Conservation (phyloP, 2,113 vertebrate species). For the Corynorhinus townsendii region DNA sequence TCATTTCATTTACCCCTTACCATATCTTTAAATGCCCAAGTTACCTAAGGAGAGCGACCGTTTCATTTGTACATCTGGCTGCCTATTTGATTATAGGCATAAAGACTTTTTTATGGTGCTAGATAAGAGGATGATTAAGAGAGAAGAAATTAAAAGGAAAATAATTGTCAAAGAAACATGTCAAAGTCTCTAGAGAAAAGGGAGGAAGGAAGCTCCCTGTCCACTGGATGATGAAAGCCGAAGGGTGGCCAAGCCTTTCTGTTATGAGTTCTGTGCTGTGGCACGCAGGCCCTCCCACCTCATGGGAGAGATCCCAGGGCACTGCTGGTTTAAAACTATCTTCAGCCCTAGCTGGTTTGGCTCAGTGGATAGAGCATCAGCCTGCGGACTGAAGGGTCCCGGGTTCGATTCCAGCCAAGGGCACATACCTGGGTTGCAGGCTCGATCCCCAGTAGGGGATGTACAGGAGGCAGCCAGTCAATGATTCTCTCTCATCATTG, state of each 20-base stretch:
- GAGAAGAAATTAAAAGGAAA: neutral
- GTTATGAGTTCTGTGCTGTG: neutral
- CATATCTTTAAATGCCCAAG: slow-evolving; percentile 26
- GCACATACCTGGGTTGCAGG: no score
- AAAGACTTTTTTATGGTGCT: slow-evolving; percentile 14
- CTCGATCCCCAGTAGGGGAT: no score
- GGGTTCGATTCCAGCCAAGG: no score
- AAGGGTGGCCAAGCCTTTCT: neutral
- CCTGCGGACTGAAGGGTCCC: no score
- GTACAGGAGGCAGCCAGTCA: no score
- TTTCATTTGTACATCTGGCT: neutral
- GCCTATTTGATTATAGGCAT: neutral
- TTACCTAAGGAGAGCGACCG: neutral
- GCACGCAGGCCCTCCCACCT: neutral
- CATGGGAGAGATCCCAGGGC: neutral
- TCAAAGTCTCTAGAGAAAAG: neutral
- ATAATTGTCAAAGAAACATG: neutral
- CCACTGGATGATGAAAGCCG: neutral
- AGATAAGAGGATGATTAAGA: neutral
- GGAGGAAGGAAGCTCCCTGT: neutral
- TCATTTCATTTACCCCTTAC: neutral
- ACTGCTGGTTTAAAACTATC: neutral
- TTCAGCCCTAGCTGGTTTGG: no score
- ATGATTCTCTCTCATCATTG: no score
- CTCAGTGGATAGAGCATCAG: no score